phyloP scores from a whole-genome alignment of 2,888 invertebrate genomes.

The Campoplex capitator region DNA sequence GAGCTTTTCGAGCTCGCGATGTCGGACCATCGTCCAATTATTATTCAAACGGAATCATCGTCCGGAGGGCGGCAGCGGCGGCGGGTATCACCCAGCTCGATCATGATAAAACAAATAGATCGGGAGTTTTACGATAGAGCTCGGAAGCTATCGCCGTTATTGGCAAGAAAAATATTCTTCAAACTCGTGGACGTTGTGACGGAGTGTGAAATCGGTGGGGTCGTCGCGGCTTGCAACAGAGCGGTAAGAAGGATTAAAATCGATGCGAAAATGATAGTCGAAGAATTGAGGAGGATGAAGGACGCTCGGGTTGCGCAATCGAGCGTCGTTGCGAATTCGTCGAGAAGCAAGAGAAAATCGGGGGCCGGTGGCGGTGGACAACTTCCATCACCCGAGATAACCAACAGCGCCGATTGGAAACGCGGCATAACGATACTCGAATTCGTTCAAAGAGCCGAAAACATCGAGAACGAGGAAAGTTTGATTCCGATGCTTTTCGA shows the following conservation, averaged over 20 bases:
- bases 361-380: slow-evolving; percentile 70
- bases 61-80: too few relatives aligned
- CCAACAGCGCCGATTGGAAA: slow-evolving; percentile 90
- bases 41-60: slow-evolving; percentile 82
- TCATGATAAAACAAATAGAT: slow-evolving; percentile 87
- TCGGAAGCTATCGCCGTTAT: slow-evolving; percentile 68
- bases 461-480: slow-evolving; percentile 88
- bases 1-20: slow-evolving; percentile 86
- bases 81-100: slow-evolving; percentile 82
- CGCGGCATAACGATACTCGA: slow-evolving; percentile 93
- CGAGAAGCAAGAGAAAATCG: slow-evolving; percentile 71
- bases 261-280: slow-evolving; percentile 87
- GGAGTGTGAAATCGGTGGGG: slow-evolving; percentile 77
- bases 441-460: slow-evolving; percentile 93
- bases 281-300: slow-evolving; percentile 88
- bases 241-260: slow-evolving; percentile 89
- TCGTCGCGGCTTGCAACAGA: slow-evolving; percentile 86
- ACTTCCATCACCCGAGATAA: slow-evolving; percentile 87
- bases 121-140: slow-evolving; percentile 85
- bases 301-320: slow-evolving; percentile 75
- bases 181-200: slow-evolving; percentile 81
- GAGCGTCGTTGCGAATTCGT: neutral
- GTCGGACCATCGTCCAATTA: slow-evolving; percentile 85
- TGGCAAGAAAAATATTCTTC: slow-evolving; percentile 76
- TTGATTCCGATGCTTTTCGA: slow-evolving; percentile 92